A percentile compares a stretch with the other conserved stretches of the same genome.
phyloP scores from a whole-genome alignment of 1,140 invertebrate genomes.

The Dinothrombium tinctorium region DNA sequence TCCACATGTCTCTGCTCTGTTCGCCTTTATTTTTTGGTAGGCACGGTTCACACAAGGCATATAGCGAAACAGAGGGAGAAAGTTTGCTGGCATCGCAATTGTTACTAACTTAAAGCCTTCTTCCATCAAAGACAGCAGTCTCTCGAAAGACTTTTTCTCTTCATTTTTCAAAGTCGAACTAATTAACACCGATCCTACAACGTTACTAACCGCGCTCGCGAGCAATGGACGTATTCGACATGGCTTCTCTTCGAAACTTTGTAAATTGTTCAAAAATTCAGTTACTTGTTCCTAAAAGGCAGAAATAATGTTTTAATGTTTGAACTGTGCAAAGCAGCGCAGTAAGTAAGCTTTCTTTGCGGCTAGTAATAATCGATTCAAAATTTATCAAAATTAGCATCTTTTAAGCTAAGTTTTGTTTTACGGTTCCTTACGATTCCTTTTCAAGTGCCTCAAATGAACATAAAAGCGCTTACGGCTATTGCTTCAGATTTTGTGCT shows the following conservation, averaged over 20 bases:
- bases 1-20: slow-evolving; percentile 51
- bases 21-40: slow-evolving; percentile 43
- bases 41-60: slow-evolving; percentile 43
- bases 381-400: too few relatives aligned
- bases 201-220: slow-evolving; percentile 60
- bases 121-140: slow-evolving; percentile 56
- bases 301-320: too few relatives aligned
- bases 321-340: too few relatives aligned
- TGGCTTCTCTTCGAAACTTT: slow-evolving; percentile 28
- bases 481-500: too few relatives aligned
- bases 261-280: too few relatives aligned
- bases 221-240: slow-evolving; percentile 43
- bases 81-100: slow-evolving; percentile 38
- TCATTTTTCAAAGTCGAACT: slow-evolving; percentile 46
- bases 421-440: too few relatives aligned
- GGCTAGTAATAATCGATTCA: too few relatives aligned
- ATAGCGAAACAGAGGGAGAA: slow-evolving; percentile 39
- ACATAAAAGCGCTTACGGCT: too few relatives aligned
- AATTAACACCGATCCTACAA: slow-evolving; percentile 75
- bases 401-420: too few relatives aligned
- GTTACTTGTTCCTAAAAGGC: too few relatives aligned
- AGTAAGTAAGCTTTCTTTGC: too few relatives aligned
- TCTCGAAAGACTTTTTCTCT: slow-evolving; percentile 42
- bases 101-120: slow-evolving; percentile 61
- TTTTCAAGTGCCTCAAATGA: too few relatives aligned